A percentile compares a stretch with the other conserved stretches of the same genome.
Conservation (phyloP, 1,140 invertebrate species). For the Colletes gigas region DNA sequence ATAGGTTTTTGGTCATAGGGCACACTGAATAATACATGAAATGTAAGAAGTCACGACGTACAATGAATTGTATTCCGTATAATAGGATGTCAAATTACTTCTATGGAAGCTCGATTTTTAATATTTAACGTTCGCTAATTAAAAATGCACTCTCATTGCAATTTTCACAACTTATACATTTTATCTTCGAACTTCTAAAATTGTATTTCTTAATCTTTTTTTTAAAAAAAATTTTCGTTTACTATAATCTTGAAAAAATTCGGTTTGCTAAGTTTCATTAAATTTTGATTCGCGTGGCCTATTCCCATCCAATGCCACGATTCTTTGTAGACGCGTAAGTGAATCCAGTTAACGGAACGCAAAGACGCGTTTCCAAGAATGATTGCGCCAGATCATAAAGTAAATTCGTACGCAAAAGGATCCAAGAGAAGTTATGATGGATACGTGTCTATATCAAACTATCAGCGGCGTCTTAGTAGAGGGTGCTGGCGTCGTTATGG, state of each 20-base stretch:
- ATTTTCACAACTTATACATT: too few species aligned
- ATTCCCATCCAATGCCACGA: too few species aligned
- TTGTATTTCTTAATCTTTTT: too few species aligned
- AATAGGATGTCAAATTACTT: constrained; percentile 29
- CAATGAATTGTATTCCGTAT: constrained; percentile 21
- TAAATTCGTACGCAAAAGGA: constrained; percentile 37
- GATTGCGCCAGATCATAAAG: not conserved
- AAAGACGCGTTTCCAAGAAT: not conserved
- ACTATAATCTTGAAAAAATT: too few species aligned
- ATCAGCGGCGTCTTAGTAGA: constrained; percentile 62
- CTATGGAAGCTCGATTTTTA: not conserved
- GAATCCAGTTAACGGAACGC: not conserved
- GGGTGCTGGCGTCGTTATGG: constrained; percentile 64
- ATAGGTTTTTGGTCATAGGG: constrained; percentile 1
- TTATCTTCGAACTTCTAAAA: too few species aligned
- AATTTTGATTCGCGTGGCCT: too few species aligned
- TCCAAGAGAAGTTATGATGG: constrained; percentile 47
- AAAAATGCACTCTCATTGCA: not conserved
- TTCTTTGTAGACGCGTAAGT: not conserved
- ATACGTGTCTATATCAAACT: constrained; percentile 58
- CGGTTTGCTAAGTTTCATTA: too few species aligned
- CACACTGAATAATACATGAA: constrained; percentile 34
- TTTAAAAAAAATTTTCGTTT: too few species aligned
- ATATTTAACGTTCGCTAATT: not conserved
- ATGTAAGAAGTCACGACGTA: not conserved